Conservation (phyloP, 2,797 vertebrate genomes). For the Erethizon dorsatum region DNA sequence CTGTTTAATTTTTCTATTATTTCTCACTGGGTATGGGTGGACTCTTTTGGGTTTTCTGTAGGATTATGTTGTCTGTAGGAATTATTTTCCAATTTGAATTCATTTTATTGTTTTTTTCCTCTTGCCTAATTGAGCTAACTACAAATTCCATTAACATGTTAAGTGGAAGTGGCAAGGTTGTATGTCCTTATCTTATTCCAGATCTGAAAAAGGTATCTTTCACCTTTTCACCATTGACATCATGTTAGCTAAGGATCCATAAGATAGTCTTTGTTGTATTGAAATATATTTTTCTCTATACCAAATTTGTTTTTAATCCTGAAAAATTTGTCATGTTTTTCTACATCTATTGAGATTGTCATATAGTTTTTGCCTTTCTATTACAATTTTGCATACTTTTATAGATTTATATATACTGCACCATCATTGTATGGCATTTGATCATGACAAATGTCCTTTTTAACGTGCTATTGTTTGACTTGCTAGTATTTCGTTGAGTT, state of each 20-base stretch:
- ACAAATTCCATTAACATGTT: neutral
- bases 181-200: neutral
- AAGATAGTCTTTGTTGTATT: neutral
- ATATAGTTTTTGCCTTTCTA: neutral
- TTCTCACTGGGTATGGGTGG: neutral
- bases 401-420: neutral
- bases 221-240: neutral
- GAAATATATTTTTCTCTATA: neutral
- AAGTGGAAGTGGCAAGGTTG: neutral
- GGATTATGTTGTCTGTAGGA: neutral
- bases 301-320: neutral
- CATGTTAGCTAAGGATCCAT: neutral
- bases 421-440: neutral
- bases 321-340: neutral
- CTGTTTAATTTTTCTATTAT: neutral
- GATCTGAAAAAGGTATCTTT: neutral
- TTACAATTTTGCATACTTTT: neutral
- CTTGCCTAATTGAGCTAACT: neutral
- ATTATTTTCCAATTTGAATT: neutral
- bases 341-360: neutral
- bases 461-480: neutral
- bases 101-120: neutral
- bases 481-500: neutral
- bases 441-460: neutral
- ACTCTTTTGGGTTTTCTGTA: neutral